These are phyloP conservation scores for Falco rusticolus DNA, from an alignment of 2,797 vertebrate genomes.

Conservation along the genomic window DNA sequence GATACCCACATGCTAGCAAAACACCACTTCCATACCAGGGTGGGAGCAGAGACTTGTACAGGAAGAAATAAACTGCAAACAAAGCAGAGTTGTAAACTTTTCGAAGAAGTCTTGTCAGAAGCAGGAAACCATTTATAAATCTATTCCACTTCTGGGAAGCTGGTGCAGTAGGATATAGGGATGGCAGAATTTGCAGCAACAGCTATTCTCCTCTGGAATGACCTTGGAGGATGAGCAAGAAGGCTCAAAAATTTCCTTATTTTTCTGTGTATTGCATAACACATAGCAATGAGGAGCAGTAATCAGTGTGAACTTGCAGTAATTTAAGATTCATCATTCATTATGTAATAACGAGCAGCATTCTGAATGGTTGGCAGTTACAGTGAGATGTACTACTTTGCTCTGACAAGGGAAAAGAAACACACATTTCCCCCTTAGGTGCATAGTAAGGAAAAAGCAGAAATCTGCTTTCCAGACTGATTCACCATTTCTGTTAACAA, in stretches of 20 bases:
- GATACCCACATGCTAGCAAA: not conserved
- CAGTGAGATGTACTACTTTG: not conserved
- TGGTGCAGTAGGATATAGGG: not conserved
- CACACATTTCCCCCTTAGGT: accelerated
- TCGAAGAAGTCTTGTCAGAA: not conserved
- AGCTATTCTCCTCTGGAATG: not conserved
- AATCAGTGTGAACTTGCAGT: not conserved
- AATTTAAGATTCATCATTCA: not conserved
- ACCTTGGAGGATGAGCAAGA: not conserved
- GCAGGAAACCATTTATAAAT: conserved; percentile 29
- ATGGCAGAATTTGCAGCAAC: not conserved
- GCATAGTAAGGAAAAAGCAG: not conserved
- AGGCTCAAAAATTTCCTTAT: not conserved
- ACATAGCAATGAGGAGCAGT: not conserved
- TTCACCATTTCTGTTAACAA: not conserved
- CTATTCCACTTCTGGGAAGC: not conserved
- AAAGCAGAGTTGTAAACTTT: conserved; percentile 26
- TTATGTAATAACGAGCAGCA: not conserved
- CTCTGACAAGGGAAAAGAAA: not conserved
- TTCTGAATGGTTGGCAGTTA: not conserved
- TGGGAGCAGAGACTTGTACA: not conserved
- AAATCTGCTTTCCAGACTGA: not conserved
- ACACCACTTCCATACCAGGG: not conserved
- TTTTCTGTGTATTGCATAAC: not conserved
- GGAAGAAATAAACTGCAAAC: conserved; percentile 45